Base-by-base conservation (phyloP, 2,797 vertebrate genomes). In the Psittacula derbiana region DNA sequence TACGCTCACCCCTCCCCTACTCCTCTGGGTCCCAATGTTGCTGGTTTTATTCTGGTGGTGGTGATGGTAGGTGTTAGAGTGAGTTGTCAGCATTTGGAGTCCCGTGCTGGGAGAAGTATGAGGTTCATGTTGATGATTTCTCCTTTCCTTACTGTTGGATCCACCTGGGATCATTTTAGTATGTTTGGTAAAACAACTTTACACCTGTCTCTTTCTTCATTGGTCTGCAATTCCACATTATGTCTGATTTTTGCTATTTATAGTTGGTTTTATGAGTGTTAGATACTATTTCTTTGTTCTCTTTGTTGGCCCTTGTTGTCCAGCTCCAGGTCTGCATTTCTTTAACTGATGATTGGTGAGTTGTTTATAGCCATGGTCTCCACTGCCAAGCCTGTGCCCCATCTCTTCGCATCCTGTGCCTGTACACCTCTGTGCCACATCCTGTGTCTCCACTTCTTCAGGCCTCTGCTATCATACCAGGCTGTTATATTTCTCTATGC, bases 1-100 rank as follows among this genome's bases (percentile, higher is more conserved):
- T 55, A 36, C 0, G 0, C 61, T 88, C 20, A 23, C 14, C 12
- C 3, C 2, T 84, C 14, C 27, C 40, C 5, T 67, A 3, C 3
- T 81, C 27, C 36, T 65, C 13, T 38, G 31, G 5, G 25, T 76
- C 11, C 50, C 20, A 24, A 5, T 24, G 12, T 18, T 86, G 66
- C 71, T 69, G 87, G 10, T 74, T 75, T 94, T 85, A 18, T 89
- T 74, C 44, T 80, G 47, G 11, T 70, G 23, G 25, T 61, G 36
- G 11, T 70, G 20, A 23, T 61, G 36, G 12, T 44, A 46, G 57
- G 5, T 57, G 49, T 90, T 86, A 57, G 5, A 38, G 27, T 1
- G 9, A 90, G 38, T 74, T 86, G 24, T 71, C 81, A 72, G 49
- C 47, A 74, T 74, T 81, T 70, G 81, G 64, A 80, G 30, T 40